A percentile compares a stretch with the other conserved stretches of the same genome.
Conservation (phyloP, 1,140 invertebrate species). For the Lethocerus indicus region DNA sequence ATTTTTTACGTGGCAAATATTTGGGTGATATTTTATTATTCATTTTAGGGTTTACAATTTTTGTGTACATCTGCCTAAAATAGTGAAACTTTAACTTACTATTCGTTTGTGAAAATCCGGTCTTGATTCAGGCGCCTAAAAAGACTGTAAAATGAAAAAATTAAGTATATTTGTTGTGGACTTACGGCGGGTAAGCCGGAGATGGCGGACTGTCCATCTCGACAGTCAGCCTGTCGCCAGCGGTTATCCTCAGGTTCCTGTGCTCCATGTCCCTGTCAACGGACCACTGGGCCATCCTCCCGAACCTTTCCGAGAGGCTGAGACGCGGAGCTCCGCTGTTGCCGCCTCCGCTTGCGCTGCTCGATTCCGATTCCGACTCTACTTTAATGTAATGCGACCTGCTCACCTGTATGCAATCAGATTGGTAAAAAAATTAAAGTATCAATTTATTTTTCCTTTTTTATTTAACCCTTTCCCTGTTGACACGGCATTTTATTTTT, state of each 20-base stretch:
- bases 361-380: constrained; percentile 25
- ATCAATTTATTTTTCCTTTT: background rate
- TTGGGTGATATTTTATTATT: too few relatives aligned
- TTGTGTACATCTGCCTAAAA: too few relatives aligned
- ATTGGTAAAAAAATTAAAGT: background rate
- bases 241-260: constrained; percentile 61
- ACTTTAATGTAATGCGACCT: constrained; percentile 19
- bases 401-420: constrained; percentile 15
- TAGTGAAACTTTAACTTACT: too few relatives aligned
- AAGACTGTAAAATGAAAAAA: too few relatives aligned
- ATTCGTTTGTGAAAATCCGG: too few relatives aligned
- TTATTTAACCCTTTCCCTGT: too few relatives aligned
- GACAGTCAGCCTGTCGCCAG: constrained; percentile 39
- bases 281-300: constrained; percentile 73
- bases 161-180: too few relatives aligned
- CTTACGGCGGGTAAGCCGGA: constrained; percentile 10
- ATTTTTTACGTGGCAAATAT: too few relatives aligned
- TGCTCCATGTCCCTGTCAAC: constrained; percentile 59
- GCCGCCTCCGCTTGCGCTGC: constrained; percentile 18
- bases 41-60: too few relatives aligned
- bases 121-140: too few relatives aligned
- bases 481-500: too few relatives aligned
- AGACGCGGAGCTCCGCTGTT: constrained; percentile 29
- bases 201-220: constrained; percentile 19
- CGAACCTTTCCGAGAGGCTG: constrained; percentile 64